Evolutionary conservation across 2,113 vertebrate species (phyloP).

Genomic region (Proteles cristata): DNA sequence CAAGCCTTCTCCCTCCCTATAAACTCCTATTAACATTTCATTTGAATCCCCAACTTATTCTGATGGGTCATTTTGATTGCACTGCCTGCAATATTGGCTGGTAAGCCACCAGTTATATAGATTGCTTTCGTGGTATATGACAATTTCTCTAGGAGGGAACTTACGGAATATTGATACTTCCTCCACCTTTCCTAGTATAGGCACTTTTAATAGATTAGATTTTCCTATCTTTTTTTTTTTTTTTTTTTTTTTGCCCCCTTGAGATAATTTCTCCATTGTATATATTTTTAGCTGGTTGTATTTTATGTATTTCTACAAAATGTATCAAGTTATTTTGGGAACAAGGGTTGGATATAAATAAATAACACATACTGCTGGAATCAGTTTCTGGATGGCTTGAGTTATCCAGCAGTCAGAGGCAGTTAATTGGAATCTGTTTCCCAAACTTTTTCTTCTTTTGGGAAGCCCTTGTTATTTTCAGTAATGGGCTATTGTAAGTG

Average conservation of each 20-base stretch:
- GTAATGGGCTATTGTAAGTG: not conserved
- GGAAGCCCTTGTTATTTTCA: not conserved
- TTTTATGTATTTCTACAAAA: conserved; percentile 30
- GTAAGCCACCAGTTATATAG: not conserved
- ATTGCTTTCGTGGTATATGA: not conserved
- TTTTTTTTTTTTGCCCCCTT: not conserved
- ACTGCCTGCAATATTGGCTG: not conserved
- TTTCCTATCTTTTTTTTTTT: not conserved
- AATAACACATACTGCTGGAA: conserved; percentile 31
- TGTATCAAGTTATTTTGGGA: conserved; percentile 52
- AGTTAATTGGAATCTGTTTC: conserved; percentile 32
- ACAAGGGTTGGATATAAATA: conserved; percentile 26
- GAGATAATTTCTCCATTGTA: not conserved
- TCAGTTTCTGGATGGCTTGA: conserved; percentile 5
- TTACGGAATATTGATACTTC: not conserved
- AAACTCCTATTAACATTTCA: not conserved
- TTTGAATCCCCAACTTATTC: not conserved
- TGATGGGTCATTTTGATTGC: not conserved
- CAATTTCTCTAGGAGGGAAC: not conserved
- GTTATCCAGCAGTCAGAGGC: not conserved
- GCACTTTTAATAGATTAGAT: not conserved
- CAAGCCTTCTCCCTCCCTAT: not conserved
- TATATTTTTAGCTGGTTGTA: conserved; percentile 47
- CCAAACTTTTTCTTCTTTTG: conserved; percentile 22
- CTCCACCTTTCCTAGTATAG: not conserved